Percentiles rank a stretch among this genome's conserved stretches.
Conservation (phyloP, 2,888 invertebrate species). For the Mimachlamys varia region DNA sequence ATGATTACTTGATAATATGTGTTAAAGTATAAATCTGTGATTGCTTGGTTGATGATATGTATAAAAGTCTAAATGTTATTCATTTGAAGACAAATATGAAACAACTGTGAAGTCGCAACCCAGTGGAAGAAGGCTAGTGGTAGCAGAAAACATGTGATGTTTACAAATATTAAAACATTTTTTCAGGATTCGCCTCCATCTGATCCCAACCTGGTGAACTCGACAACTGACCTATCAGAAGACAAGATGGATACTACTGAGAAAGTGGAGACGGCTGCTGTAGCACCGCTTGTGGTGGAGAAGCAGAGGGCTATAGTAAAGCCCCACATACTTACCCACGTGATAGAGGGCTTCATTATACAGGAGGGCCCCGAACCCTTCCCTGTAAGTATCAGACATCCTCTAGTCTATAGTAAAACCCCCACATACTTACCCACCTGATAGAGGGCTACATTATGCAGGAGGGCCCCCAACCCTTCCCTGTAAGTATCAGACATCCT, state of each 20-base stretch:
- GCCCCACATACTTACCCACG: conserved; percentile 96
- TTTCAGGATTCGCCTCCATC: background rate
- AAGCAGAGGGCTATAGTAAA: conserved; percentile 93
- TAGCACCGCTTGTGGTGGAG: conserved; percentile 65
- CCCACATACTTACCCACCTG: conserved; percentile 96
- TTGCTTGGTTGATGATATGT: too few relatives aligned
- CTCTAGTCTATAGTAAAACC: conserved; percentile 94
- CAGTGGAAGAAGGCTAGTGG: too few relatives aligned
- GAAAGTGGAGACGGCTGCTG: conserved; percentile 52
- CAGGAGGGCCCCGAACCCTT: conserved; percentile 89
- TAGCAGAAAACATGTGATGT: too few relatives aligned
- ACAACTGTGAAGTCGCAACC: too few relatives aligned
- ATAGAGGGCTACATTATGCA: conserved; percentile 98
- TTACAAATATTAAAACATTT: background rate
- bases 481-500: conserved; percentile 70
- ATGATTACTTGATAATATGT: too few relatives aligned
- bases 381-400: conserved; percentile 75
- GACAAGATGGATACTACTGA: conserved; percentile 46
- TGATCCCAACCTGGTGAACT: background rate
- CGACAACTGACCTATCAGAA: conserved; percentile 45
- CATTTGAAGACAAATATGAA: too few relatives aligned
- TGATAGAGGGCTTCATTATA: conserved; percentile 97
- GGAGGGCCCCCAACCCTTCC: conserved; percentile 87
- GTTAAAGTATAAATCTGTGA: too few relatives aligned
- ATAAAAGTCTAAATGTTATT: too few relatives aligned